phyloP scores from a whole-genome alignment of 2,888 invertebrate genomes.

The Ochropacha duplaris region DNA sequence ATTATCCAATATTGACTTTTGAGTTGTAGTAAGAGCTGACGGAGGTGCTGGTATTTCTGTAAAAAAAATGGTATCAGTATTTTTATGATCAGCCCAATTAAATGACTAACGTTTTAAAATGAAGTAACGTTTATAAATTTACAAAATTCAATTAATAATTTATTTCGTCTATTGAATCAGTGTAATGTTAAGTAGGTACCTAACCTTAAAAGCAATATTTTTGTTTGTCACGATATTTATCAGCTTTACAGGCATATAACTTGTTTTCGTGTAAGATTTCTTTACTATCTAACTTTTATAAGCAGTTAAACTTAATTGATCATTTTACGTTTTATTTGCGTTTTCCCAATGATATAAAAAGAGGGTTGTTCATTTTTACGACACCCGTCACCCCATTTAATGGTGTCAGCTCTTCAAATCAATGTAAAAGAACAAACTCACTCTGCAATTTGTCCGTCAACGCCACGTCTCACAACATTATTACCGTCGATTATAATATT shows the following conservation, averaged over 20 bases:
- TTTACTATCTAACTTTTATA: not conserved
- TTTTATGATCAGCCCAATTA: not conserved
- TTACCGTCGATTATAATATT: no score
- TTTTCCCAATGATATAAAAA: constrained; percentile 35
- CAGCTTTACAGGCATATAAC: constrained; percentile 7
- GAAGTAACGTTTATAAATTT: no score
- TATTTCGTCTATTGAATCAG: no score
- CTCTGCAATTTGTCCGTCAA: not conserved
- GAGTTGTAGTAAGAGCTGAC: constrained; percentile 86
- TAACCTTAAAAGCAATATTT: no score
- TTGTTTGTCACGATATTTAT: no score
- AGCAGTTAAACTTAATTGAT: constrained; percentile 10
- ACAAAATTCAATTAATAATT: no score
- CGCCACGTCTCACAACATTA: no score
- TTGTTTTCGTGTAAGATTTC: not conserved
- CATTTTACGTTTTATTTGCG: constrained; percentile 31
- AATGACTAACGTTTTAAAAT: no score
- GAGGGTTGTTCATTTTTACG: constrained; percentile 30
- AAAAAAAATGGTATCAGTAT: not conserved
- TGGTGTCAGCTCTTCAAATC: constrained; percentile 30
- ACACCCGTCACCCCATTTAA: constrained; percentile 31
- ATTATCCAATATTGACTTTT: constrained; percentile 68
- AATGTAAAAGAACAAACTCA: constrained; percentile 28
- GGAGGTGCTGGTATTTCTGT: constrained; percentile 93
- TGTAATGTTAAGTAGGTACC: no score